Base-by-base conservation (phyloP, 2,888 invertebrate genomes). In the Napeogenes sylphis region DNA sequence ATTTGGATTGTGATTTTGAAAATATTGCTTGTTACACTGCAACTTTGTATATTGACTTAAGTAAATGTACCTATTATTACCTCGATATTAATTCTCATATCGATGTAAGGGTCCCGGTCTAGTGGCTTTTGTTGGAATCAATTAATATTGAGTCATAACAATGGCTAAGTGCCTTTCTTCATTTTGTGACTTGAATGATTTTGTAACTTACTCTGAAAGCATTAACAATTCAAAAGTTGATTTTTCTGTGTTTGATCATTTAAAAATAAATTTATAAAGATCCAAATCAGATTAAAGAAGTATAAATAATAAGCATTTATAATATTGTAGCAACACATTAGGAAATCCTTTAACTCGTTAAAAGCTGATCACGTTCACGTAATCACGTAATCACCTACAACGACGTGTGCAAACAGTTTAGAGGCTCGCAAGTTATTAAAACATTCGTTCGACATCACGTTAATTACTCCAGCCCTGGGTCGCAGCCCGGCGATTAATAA, bases 391-490 rank as follows among this genome's bases (percentile, higher is more conserved):
- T 74, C 69, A 71, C 71, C 71, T 65, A 67, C 63, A 70, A 66
- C 68, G 71, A 63, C 66, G 70, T 65, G 71, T 68, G 70, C 73
- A 74, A 73, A 73, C 75, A 74, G 68, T 71, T 71, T 68, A 66
- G 71, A 69, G 74, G 68, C 70, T 67, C 66, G 73, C 72, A 70
- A 73, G 73, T 77, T 77, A 78, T 78, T 77, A 77, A 78, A 78
- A 78, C 77, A 77, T 78, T 71, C 72, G 75, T 75, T 74, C 75
- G 73, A 76, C 76, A 74, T 76, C 72, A 76, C 73, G 75, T 76
- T 78, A 76, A 78, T 78, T 78, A 77, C 77, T 77, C 75, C 75
- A 76, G 72, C 76, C 71, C 72, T 71, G 71, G 68, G 64, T 59
- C 66, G 69, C 62, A 65, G 63, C 30, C 71, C 68, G 71, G 63